Evolutionary conservation across 2,113 vertebrate genomes (phyloP).

Genomic region (Blennius ocellaris): DNA sequence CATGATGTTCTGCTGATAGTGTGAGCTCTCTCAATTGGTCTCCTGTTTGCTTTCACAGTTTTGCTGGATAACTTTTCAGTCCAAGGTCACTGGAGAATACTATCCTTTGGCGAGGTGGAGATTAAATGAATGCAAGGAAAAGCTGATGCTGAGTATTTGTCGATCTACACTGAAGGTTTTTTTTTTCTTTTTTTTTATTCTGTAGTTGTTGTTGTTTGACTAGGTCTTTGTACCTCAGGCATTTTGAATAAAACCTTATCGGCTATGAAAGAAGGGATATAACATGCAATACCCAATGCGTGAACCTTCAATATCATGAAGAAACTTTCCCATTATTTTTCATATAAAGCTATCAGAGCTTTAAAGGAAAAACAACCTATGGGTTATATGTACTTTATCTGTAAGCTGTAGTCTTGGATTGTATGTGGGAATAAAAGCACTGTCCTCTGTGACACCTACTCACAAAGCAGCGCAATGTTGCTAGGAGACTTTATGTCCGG

Average conservation of each 20-base stretch:
- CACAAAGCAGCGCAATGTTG: conserved; percentile 47
- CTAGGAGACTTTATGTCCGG: conserved; percentile 66
- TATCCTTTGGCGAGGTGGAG: neutral
- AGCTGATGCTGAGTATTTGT: conserved; percentile 7
- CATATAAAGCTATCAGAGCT: neutral
- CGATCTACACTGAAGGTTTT: neutral
- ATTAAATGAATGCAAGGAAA: conserved; percentile 1
- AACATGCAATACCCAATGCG: no score
- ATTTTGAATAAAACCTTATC: neutral
- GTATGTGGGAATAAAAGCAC: neutral
- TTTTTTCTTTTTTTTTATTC: no score
- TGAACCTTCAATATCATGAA: neutral
- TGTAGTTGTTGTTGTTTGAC: neutral
- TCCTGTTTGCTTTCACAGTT: neutral
- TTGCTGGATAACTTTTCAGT: neutral
- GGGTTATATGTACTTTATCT: neutral
- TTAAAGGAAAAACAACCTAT: neutral
- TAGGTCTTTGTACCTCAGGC: neutral
- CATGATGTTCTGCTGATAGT: conserved; percentile 8
- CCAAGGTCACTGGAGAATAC: neutral
- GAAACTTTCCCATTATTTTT: neutral
- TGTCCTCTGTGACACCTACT: conserved; percentile 33
- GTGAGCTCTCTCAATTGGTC: neutral
- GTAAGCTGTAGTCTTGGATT: neutral
- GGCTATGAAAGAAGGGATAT: neutral